These are phyloP conservation scores for Ariolimax columbianus DNA, from an alignment of 2,888 invertebrate species.

Conservation along the genomic window DNA sequence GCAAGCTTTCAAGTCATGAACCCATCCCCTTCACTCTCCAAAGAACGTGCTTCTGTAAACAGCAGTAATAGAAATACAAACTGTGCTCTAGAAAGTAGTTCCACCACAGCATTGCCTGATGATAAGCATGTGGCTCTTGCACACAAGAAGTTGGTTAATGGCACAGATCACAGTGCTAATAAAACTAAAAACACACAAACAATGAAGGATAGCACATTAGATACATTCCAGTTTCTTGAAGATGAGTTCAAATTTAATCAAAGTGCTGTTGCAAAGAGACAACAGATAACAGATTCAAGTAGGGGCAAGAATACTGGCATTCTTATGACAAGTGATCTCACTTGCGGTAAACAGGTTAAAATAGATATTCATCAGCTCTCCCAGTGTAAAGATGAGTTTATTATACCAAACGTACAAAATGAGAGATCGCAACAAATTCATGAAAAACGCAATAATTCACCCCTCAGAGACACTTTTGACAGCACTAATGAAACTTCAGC, in stretches of 20 bases:
- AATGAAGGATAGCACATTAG: neutral
- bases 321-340: neutral
- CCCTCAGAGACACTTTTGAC: neutral
- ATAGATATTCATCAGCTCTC: neutral
- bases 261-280: neutral
- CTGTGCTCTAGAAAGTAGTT: neutral
- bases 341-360: neutral
- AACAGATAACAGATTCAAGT: neutral
- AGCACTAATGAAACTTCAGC: neutral
- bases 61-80: neutral
- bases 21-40: neutral
- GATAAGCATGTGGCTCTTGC: neutral
- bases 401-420: neutral
- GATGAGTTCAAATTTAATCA: slow-evolving; percentile 19
- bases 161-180: neutral
- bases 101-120: neutral
- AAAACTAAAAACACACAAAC: neutral
- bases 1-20: neutral
- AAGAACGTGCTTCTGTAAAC: slow-evolving; percentile 6
- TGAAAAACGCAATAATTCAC: neutral
- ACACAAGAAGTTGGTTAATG: neutral
- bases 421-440: neutral
- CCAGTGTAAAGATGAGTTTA: neutral
- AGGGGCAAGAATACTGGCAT: neutral
- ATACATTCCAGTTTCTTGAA: slow-evolving; percentile 18